Evolutionary conservation across 1,140 invertebrate species (phyloP).

Genomic region (Sycophaga agraensis): DNA sequence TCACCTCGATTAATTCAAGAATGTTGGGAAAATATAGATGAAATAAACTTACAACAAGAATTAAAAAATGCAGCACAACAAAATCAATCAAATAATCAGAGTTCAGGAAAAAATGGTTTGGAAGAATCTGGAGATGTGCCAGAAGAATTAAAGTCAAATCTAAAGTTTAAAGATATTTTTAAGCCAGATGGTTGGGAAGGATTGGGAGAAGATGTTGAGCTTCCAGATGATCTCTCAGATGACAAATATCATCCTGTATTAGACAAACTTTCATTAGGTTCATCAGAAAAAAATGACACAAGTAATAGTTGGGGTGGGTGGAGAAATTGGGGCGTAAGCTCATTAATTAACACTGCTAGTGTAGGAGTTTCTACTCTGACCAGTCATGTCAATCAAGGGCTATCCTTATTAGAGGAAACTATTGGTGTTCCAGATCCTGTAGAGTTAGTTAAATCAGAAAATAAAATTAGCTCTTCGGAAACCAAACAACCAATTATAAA

Average conservation of each 20-base stretch:
- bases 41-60: slow-evolving; percentile 23
- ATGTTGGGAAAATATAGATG: slow-evolving; percentile 31
- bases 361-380: slow-evolving; percentile 74
- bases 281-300: slow-evolving; percentile 26
- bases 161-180: slow-evolving; percentile 54
- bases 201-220: slow-evolving; percentile 42
- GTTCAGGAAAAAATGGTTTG: slow-evolving; percentile 28
- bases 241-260: slow-evolving; percentile 39
- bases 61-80: background rate
- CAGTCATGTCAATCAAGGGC: slow-evolving; percentile 74
- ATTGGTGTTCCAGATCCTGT: slow-evolving; percentile 77
- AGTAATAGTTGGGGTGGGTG: slow-evolving; percentile 62
- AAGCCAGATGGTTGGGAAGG: slow-evolving; percentile 49
- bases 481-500: too few relatives aligned
- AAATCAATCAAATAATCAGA: background rate
- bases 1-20: slow-evolving; percentile 21
- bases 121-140: slow-evolving; percentile 43
- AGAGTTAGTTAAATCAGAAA: slow-evolving; percentile 63
- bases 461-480: slow-evolving; percentile 41
- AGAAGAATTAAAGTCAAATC: slow-evolving; percentile 50
- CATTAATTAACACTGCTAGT: slow-evolving; percentile 72
- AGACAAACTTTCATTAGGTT: slow-evolving; percentile 35
- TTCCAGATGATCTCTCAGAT: slow-evolving; percentile 40
- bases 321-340: slow-evolving; percentile 69
- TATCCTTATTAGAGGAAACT: slow-evolving; percentile 73